phyloP scores from a whole-genome alignment of 2,888 invertebrate species.

The Drosophila melanosoma region DNA sequence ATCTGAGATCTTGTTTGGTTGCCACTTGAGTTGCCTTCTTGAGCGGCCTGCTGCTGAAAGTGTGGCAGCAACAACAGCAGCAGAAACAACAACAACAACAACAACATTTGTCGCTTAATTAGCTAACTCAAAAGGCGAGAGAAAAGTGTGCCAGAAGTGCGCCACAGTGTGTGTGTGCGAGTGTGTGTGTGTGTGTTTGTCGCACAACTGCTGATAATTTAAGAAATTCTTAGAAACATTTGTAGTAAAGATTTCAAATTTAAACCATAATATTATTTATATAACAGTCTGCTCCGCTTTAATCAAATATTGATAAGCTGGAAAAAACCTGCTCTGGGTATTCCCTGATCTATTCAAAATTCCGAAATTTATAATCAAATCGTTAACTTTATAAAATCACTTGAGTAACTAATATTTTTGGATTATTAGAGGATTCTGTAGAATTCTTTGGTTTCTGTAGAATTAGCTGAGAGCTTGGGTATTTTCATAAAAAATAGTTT shows the following conservation, averaged over 20 bases:
- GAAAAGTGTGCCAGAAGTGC: slow-evolving; percentile 67
- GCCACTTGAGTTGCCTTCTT: slow-evolving; percentile 39
- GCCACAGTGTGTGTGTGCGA: neutral
- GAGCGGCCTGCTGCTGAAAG: slow-evolving; percentile 24
- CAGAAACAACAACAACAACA: slow-evolving; percentile 16
- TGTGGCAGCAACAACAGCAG: slow-evolving; percentile 41
- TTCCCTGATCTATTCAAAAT: slow-evolving; percentile 28
- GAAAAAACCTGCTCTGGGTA: slow-evolving; percentile 19
- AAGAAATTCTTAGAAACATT: slow-evolving; percentile 8
- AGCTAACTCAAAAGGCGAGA: slow-evolving; percentile 43
- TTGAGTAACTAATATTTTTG: neutral
- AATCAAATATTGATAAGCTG: neutral
- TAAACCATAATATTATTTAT: neutral
- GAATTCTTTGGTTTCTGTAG: neutral
- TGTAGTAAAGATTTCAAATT: neutral
- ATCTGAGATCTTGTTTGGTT: slow-evolving; percentile 26
- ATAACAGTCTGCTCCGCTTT: neutral
- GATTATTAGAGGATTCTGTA: neutral
- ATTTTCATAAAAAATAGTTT: no score
- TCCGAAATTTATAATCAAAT: slow-evolving; percentile 17
- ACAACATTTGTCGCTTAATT: slow-evolving; percentile 63
- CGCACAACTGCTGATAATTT: slow-evolving; percentile 17
- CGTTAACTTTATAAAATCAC: slow-evolving; percentile 17
- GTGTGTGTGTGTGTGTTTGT: neutral
- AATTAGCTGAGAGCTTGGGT: no score